These are phyloP conservation scores for Poeciliopsis turneri DNA, from an alignment of 2,797 vertebrate genomes.

Conservation along the genomic window DNA sequence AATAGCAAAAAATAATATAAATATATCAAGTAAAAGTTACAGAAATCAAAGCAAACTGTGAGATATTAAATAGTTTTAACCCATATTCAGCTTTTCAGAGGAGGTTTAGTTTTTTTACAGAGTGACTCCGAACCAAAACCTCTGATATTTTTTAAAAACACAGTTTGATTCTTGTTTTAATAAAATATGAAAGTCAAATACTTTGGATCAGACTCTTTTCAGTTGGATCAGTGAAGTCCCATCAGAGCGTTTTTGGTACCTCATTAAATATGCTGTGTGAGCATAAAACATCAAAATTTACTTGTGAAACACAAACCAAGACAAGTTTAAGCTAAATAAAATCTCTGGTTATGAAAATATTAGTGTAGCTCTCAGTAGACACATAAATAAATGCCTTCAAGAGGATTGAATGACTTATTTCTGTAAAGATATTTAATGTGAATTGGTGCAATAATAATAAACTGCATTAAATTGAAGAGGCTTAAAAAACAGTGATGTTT, in stretches of 20 bases:
- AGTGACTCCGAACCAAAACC: not conserved
- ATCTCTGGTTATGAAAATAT: not conserved
- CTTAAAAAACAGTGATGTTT: not conserved
- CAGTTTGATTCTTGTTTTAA: slow-evolving; percentile 6
- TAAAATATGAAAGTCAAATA: slow-evolving; percentile 14
- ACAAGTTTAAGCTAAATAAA: not conserved
- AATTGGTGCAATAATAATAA: not conserved
- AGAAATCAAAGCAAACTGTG: not conserved
- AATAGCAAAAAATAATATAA: not conserved
- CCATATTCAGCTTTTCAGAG: not conserved
- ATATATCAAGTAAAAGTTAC: not conserved
- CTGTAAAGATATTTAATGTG: not conserved
- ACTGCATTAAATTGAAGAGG: not conserved
- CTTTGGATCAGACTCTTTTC: not conserved
- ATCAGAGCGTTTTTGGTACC: not conserved
- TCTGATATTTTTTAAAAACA: not conserved
- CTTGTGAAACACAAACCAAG: not conserved
- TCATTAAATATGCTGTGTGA: not conserved
- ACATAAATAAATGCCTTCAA: not conserved
- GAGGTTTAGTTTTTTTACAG: not conserved
- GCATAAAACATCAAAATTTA: not conserved
- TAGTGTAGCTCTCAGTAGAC: not conserved
- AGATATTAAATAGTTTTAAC: not conserved
- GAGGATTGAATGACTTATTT: not conserved
- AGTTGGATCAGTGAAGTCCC: not conserved